Base-by-base conservation (phyloP, 2,113 vertebrate genomes). In the Egretta garzetta region DNA sequence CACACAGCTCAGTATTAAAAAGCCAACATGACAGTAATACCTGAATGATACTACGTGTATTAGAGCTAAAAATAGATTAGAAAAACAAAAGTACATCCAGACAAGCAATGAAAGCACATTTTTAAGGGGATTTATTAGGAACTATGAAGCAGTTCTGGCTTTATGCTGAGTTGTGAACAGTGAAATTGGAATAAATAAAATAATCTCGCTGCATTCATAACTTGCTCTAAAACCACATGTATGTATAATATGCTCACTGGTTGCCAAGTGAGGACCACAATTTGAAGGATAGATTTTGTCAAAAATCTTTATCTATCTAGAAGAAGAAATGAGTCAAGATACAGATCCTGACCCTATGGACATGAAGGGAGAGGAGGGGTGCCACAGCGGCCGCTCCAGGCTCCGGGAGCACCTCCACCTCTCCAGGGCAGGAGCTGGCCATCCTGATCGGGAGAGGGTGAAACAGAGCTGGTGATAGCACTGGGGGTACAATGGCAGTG, bases 141-240 rank as follows among this genome's bases (percentile, higher is more conserved):
- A 62, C 52, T 22, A 18, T 12, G 58, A 56, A 81, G 91, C 37
- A n/a, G 60, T 2, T 21, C 80, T 62, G 56, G 62, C 80, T 85
- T 74, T 62, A 73, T 79, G 81, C 80, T 84, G 83, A 80, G 59
- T 52, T 83, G 72, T 49, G 79, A 97, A 62, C 79, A 60, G 86
- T 79, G 95, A 91, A 91, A 91, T 50, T 93, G 83, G 85, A 95
- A 94, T 74, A 94, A 88, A 89, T 79, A 88, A 75, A 93, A 87
- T 73, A 41, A 67, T 71, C 52, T 85, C 20, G 3, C n/a, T 10
- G 43, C 30, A 43, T 55, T 74, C 86, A 84, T 64, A 52, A 58
- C 80, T 45, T 30, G 53, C 64, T 76, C 27, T 39, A 32, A 90
- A 39, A 8, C 43, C 84, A 66, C 60, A 47, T 0, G 1, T 33